Conservation (phyloP, 2,888 invertebrate species). For the Rhagium mordax region DNA sequence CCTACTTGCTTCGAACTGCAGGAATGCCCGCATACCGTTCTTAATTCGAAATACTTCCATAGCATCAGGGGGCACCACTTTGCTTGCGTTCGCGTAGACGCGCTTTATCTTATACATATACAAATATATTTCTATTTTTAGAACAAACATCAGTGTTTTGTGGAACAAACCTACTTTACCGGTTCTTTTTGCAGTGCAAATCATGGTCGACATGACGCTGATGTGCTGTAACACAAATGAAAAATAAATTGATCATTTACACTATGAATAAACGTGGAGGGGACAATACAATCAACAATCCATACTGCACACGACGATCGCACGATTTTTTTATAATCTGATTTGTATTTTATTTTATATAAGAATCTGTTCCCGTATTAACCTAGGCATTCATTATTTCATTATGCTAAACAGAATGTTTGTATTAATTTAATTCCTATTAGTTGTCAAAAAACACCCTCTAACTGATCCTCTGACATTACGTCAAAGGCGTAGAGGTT, state of each 20-base stretch:
- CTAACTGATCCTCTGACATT: too few relatives aligned
- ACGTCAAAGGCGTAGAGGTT: too few relatives aligned
- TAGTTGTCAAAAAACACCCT: too few relatives aligned
- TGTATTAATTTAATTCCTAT: too few relatives aligned
- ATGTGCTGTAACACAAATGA: too few relatives aligned
- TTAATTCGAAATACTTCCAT: constrained; percentile 53
- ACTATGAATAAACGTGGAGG: not conserved
- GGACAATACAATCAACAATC: not conserved
- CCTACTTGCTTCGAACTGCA: constrained; percentile 27
- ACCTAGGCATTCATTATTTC: not conserved
- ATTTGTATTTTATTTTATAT: not conserved
- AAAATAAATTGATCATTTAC: not conserved
- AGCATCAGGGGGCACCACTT: constrained; percentile 54
- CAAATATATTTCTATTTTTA: constrained; percentile 60
- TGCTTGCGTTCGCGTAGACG: constrained; percentile 32
- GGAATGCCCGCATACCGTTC: constrained; percentile 36
- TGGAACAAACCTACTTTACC: constrained; percentile 56
- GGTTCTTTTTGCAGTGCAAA: constrained; percentile 55
- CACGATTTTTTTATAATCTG: not conserved
- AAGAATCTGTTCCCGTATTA: not conserved
- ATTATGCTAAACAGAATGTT: not conserved
- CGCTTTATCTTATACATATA: constrained; percentile 37
- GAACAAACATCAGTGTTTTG: constrained; percentile 51
- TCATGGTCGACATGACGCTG: not conserved
- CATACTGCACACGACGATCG: too few relatives aligned